A percentile compares a stretch with the other conserved stretches of the same genome.
These are phyloP conservation scores for Pituophis catenifer DNA, from an alignment of 2,113 vertebrate genomes.

Conservation along the genomic window DNA sequence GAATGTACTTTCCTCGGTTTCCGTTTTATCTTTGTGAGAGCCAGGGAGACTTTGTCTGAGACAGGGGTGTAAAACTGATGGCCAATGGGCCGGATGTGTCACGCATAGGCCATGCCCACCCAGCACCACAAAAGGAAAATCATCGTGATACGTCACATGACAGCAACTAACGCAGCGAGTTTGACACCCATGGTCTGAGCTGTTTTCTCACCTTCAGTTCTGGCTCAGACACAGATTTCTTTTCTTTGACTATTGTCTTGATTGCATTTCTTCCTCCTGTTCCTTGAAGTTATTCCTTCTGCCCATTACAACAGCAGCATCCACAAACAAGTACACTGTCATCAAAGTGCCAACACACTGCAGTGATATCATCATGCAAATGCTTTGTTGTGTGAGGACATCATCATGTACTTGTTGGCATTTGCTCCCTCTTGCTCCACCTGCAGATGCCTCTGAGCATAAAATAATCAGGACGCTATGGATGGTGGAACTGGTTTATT, in stretches of 20 bases:
- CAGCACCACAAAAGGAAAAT: too few relatives aligned
- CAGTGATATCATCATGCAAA: background rate
- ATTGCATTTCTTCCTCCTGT: background rate
- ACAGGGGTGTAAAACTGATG: background rate
- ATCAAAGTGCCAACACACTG: background rate
- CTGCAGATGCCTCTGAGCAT: background rate
- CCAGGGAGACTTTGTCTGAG: background rate
- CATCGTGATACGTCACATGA: too few relatives aligned
- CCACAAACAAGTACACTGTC: background rate
- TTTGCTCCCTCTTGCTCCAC: background rate
- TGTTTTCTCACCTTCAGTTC: background rate
- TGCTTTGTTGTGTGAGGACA: background rate
- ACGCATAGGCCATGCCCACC: too few relatives aligned
- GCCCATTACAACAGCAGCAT: background rate
- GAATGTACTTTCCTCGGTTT: background rate
- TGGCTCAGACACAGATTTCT: background rate
- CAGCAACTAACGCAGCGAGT: too few relatives aligned
- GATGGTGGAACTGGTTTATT: background rate
- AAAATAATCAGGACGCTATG: background rate
- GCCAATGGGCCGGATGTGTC: fast-evolving
- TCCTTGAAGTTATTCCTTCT: background rate
- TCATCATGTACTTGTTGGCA: background rate
- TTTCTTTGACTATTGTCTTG: background rate
- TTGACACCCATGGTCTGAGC: background rate
- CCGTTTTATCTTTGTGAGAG: background rate